Base-by-base conservation (phyloP, 2,888 invertebrate species). In the Lasioglossum figueresi region DNA sequence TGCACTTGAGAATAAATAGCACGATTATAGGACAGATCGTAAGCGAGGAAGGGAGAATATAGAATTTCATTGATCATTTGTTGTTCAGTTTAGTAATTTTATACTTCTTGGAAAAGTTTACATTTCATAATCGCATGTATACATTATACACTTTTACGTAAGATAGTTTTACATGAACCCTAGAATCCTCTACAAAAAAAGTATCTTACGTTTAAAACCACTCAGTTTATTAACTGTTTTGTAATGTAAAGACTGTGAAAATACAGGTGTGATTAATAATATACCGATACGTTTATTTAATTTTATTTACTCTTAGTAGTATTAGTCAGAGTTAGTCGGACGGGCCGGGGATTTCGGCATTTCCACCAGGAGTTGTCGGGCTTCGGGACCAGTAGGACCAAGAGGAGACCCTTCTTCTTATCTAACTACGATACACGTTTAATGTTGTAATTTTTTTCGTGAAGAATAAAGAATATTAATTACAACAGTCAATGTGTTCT, bases 211-310 rank as follows among this genome's bases (percentile, higher is more conserved):
- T 89, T 85, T 85, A 73, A 78, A 31, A n/a, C 88, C 72, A 76
- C 63, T 80, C 40, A 74, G 83, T 84, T 86, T 78, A 87, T 86
- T 78, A 88, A 85, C 86, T 89, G 88, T 92, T 93, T 92, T 92
- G 86, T 92, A 90, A 91, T 91, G 90, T 92, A 91, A 93, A 93
- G 92, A 92, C 90, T 93, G 92, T 90, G 91, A 88, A 92, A 93
- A 94, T 93, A 93, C 92, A 93, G 89, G 89, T 92, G 91, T 93
- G 92, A 92, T 88, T 86, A 79, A 84, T 78, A 85, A 79, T 76
- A 75, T n/a, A 68, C 31, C 1, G 34, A n/a, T 34, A 66, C 56
- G 27, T 76, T 79, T 52, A 72, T 83, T 82, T 79, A 82, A 72
- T 86, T 59, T 85, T 83, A 70, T 83, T 86, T 45, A 40, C 40